Evolutionary conservation across 2,888 invertebrate genomes (phyloP).

Genomic region (Heteropelma amictum): DNA sequence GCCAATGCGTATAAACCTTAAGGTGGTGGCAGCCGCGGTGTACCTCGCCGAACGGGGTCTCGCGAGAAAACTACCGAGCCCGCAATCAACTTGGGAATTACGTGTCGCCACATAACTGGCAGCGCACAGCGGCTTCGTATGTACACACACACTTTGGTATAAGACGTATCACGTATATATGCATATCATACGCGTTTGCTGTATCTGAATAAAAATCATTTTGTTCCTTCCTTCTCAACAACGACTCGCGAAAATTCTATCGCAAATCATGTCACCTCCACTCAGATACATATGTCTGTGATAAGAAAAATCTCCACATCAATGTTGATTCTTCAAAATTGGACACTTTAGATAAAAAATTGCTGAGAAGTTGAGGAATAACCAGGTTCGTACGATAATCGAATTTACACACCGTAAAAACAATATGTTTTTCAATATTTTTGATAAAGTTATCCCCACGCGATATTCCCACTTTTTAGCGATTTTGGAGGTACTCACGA

Average conservation of each 20-base stretch:
- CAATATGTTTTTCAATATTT: too few species aligned
- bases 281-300: slow-evolving; percentile 16
- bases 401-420: too few species aligned
- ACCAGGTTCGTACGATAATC: too few species aligned
- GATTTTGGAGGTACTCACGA: too few species aligned
- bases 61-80: slow-evolving; percentile 19
- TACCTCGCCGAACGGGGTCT: slow-evolving; percentile 5
- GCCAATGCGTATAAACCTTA: slow-evolving; percentile 54
- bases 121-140: too few species aligned
- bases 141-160: slow-evolving; percentile 26
- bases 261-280: slow-evolving; percentile 35
- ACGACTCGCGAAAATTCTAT: slow-evolving; percentile 37
- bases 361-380: too few species aligned
- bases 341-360: too few species aligned
- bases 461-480: too few species aligned
- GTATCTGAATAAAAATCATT: slow-evolving; percentile 14
- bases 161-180: neutral
- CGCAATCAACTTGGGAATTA: slow-evolving; percentile 49
- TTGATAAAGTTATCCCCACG: too few species aligned
- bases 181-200: neutral
- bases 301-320: too few species aligned
- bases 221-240: neutral
- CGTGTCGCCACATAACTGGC: slow-evolving; percentile 54
- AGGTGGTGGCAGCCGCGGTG: slow-evolving; percentile 46
- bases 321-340: too few species aligned